These are phyloP conservation scores for Corapipo altera DNA, from an alignment of 2,113 vertebrate species.

Conservation along the genomic window DNA sequence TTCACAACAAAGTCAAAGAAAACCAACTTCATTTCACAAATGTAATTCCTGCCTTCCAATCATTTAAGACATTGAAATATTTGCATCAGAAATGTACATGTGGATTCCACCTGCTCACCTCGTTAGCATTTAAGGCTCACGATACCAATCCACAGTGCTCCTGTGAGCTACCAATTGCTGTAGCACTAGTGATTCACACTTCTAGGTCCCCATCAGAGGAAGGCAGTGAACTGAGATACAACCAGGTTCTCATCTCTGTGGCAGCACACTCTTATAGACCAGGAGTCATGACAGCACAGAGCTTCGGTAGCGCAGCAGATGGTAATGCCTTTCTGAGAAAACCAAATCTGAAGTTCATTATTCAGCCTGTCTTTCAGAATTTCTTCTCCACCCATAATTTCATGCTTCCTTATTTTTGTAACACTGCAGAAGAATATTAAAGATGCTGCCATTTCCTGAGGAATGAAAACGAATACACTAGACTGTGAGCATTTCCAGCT, in stretches of 20 bases:
- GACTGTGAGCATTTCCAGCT: not conserved
- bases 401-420: not conserved
- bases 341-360: slow-evolving; percentile 14
- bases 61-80: not conserved
- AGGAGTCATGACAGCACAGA: slow-evolving; percentile 18
- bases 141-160: not conserved
- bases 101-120: not conserved
- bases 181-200: not conserved
- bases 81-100: not conserved
- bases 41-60: not conserved
- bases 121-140: not conserved
- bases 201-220: not conserved
- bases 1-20: not conserved
- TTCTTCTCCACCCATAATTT: not conserved
- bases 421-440: not conserved
- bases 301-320: not conserved
- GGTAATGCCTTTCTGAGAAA: slow-evolving; percentile 22
- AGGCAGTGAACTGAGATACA: not conserved
- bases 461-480: not conserved
- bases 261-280: not conserved
- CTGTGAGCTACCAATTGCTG: not conserved
- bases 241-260: not conserved
- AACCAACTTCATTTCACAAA: not conserved
- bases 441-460: not conserved
- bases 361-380: slow-evolving; percentile 39